phyloP scores from a whole-genome alignment of 2,113 vertebrate genomes.

The Neotoma lepida region DNA sequence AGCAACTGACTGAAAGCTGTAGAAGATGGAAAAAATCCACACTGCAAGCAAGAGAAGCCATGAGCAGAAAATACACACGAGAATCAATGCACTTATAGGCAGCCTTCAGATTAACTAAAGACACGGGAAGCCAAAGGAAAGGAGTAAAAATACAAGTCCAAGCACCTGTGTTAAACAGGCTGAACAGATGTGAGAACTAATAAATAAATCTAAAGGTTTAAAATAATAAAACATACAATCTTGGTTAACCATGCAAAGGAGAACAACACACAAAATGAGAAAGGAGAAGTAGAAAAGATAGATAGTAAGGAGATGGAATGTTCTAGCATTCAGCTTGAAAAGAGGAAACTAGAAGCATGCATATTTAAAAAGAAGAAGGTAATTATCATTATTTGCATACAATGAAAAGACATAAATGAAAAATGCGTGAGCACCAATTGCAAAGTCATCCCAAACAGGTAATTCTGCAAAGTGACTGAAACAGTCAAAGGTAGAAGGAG shows the following conservation, averaged over 20 bases:
- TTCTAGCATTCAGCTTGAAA: neutral
- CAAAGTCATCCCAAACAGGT: neutral
- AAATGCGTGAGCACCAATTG: constrained; percentile 14
- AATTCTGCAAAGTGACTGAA: neutral
- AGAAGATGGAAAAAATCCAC: neutral
- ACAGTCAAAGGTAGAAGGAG: neutral
- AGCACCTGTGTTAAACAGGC: neutral
- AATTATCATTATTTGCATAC: constrained; percentile 39
- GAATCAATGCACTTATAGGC: neutral
- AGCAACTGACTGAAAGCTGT: neutral
- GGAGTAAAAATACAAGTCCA: neutral
- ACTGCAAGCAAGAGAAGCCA: neutral
- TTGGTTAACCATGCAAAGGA: neutral
- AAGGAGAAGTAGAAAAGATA: neutral
- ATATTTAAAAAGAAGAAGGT: neutral
- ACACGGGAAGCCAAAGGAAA: neutral
- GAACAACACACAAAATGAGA: neutral
- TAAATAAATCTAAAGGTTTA: neutral
- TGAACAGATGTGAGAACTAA: neutral
- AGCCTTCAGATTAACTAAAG: neutral
- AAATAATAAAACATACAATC: neutral
- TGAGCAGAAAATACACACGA: neutral
- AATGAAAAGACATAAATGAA: constrained; percentile 45
- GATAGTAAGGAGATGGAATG: neutral
- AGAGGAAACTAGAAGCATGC: neutral